Percentiles rank a stretch among this genome's conserved stretches.
Conservation (phyloP, 2,888 invertebrate genomes). For the Drosophila nr. perissopoda region DNA sequence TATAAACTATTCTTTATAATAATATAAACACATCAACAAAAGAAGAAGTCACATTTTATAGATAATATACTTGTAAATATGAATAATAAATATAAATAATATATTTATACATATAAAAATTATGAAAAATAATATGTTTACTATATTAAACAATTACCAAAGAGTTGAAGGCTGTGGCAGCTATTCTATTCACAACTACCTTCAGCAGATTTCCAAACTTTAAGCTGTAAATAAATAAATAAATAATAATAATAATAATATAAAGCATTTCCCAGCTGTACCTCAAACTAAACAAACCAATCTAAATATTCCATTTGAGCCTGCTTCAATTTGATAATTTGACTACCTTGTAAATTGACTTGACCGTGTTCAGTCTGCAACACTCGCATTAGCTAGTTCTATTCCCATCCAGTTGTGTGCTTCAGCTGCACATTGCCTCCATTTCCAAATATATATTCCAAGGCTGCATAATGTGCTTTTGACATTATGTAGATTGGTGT, state of each 20-base stretch:
- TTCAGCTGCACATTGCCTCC: constrained; percentile 7
- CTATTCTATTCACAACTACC: background rate
- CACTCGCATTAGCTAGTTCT: background rate
- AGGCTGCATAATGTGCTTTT: constrained; percentile 27
- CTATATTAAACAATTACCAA: background rate
- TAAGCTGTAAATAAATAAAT: background rate
- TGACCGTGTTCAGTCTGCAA: background rate
- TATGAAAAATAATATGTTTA: background rate
- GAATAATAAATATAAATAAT: no score
- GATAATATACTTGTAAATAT: no score
- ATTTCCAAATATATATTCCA: background rate
- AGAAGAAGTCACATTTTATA: no score
- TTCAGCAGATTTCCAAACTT: no score
- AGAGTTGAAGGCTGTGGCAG: background rate
- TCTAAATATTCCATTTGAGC: background rate
- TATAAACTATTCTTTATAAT: background rate
- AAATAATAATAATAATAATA: background rate
- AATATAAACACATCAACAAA: background rate
- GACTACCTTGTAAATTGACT: background rate
- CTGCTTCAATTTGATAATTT: background rate
- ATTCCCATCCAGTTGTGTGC: background rate
- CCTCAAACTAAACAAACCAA: background rate
- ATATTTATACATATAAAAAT: no score
- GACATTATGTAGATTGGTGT: constrained; percentile 34
- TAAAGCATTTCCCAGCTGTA: background rate